These are phyloP conservation scores for Tiliacea aurago DNA, from an alignment of 2,888 invertebrate genomes.

Conservation along the genomic window DNA sequence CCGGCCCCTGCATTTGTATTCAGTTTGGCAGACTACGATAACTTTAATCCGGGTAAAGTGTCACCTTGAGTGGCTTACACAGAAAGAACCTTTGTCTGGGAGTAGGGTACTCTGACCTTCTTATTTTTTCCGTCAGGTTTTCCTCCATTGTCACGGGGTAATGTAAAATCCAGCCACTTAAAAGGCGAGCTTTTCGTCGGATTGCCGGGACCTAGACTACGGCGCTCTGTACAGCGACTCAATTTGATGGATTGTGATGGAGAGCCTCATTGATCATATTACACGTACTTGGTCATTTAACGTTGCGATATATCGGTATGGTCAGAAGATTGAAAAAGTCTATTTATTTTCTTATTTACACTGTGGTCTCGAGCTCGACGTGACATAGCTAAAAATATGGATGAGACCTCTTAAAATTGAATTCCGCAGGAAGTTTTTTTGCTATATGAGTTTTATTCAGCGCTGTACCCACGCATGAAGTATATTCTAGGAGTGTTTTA, in stretches of 20 bases:
- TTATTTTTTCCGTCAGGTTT: conserved; percentile 87
- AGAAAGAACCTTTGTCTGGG: conserved; percentile 88
- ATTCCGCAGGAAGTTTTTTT: conserved; percentile 28
- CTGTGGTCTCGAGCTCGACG: conserved; percentile 27
- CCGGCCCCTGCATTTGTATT: conserved; percentile 86
- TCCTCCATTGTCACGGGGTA: conserved; percentile 82
- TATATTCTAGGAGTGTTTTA: neutral
- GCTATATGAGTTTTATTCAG: conserved; percentile 12
- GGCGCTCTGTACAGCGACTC: conserved; percentile 70
- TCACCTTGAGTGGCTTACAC: conserved; percentile 89
- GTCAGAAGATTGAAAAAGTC: conserved; percentile 73
- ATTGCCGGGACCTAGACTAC: conserved; percentile 79
- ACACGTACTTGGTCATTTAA: conserved; percentile 84
- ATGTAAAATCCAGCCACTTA: conserved; percentile 84
- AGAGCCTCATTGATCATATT: conserved; percentile 86
- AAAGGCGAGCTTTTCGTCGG: conserved; percentile 78
- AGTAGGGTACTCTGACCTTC: conserved; percentile 84
- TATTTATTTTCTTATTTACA: conserved; percentile 64
- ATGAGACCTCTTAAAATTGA: conserved; percentile 49
- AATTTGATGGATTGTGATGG: conserved; percentile 88
- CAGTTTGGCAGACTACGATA: conserved; percentile 89
- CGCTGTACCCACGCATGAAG: neutral
- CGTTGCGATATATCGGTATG: conserved; percentile 75
- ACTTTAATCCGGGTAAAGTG: conserved; percentile 90
- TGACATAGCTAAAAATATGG: conserved; percentile 55